A percentile compares a stretch with the other conserved stretches of the same genome.
phyloP scores from a whole-genome alignment of 2,888 invertebrate genomes.

The Helicoverpa assulta region DNA sequence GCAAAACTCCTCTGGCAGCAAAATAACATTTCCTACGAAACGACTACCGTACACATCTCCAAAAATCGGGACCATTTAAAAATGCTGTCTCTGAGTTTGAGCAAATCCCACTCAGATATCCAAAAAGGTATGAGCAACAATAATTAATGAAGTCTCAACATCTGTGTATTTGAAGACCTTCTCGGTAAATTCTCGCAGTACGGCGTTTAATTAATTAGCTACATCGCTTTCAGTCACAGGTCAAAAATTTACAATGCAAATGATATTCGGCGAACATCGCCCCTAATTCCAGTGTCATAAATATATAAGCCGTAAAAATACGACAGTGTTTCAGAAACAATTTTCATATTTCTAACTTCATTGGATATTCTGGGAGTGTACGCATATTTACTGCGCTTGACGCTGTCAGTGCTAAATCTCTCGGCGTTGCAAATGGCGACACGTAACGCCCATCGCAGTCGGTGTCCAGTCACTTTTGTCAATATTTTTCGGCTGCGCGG shows the following conservation, averaged over 20 bases:
- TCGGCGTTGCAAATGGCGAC: conserved; percentile 54
- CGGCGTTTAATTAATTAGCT: conserved; percentile 44
- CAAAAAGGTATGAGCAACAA: conserved; percentile 13
- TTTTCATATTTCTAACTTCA: conserved; percentile 60
- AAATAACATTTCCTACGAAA: no score
- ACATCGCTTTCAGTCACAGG: conserved; percentile 50
- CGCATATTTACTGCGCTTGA: conserved; percentile 58
- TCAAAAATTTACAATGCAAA: conserved; percentile 56
- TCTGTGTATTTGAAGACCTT: conserved; percentile 9
- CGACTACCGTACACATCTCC: not conserved
- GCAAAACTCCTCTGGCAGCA: conserved; percentile 3
- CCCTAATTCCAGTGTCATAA: conserved; percentile 53
- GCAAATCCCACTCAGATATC: not conserved
- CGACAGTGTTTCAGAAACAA: conserved; percentile 54
- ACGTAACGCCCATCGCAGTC: conserved; percentile 51
- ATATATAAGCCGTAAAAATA: conserved; percentile 56
- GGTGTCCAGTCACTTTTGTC: conserved; percentile 58
- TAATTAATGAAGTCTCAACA: conserved; percentile 28
- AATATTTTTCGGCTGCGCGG: conserved; percentile 52
- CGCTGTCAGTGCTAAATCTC: conserved; percentile 61
- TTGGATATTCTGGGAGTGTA: conserved; percentile 58
- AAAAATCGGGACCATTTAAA: conserved; percentile 4
- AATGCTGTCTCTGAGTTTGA: not conserved
- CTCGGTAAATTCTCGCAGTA: conserved; percentile 21
- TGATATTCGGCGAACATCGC: conserved; percentile 39